Conservation (phyloP, 2,888 invertebrate species). For the Hydropsyche betteni region DNA sequence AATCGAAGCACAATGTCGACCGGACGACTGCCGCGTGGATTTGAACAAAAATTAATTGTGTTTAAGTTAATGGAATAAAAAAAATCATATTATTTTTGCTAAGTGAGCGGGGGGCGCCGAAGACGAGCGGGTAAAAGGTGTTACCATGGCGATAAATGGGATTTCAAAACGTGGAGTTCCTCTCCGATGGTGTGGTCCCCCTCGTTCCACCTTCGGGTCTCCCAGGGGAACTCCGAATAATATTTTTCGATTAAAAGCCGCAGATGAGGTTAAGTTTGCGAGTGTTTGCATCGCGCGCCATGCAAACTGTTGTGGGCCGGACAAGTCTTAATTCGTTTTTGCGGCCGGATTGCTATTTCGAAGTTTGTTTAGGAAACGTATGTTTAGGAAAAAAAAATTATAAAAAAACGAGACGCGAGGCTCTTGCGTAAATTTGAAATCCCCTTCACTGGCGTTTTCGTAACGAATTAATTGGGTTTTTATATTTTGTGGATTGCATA, state of each 20-base stretch:
- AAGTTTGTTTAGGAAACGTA: too few relatives aligned
- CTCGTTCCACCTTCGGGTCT: constrained; percentile 4
- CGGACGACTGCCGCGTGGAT: not conserved
- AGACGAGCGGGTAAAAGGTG: not conserved
- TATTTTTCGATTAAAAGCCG: constrained; percentile 50
- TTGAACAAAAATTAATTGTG: constrained; percentile 47
- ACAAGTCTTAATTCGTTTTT: not conserved
- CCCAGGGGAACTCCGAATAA: constrained; percentile 41
- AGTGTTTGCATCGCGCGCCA: constrained; percentile 40
- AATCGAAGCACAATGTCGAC: constrained; percentile 20
- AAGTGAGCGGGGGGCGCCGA: not conserved
- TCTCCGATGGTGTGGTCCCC: not conserved
- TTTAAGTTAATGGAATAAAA: constrained; percentile 49
- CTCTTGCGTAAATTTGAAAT: too few relatives aligned
- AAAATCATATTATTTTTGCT: constrained; percentile 44
- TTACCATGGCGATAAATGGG: constrained; percentile 47
- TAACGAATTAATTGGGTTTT: too few relatives aligned
- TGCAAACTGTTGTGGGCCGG: not conserved
- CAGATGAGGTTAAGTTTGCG: constrained; percentile 40
- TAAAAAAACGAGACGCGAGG: too few relatives aligned
- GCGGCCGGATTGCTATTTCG: too few relatives aligned
- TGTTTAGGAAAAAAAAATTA: too few relatives aligned
- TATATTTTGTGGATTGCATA: too few relatives aligned
- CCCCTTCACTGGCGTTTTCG: too few relatives aligned
- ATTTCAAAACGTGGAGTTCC: constrained; percentile 7